Evolutionary conservation across 2,888 invertebrate species (phyloP), one percentile per base, ranked within the genome.

Genomic region (Callyntrura sp.): DNA sequence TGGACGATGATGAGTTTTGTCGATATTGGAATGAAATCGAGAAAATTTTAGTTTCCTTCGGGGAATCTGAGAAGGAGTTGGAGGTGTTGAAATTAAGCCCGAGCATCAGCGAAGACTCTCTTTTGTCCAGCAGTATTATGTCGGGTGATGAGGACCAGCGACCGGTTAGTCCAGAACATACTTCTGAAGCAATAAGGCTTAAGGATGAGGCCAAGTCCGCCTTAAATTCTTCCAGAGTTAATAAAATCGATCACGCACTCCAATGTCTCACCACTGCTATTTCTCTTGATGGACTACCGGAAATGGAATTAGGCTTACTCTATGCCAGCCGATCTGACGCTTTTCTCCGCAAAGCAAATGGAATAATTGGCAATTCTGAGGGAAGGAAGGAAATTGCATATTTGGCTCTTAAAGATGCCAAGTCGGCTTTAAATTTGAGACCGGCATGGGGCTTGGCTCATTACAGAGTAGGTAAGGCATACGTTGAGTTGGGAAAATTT

Each of bases 361-460:
- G 20, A 51, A 55, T 86, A 60, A 35, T 43, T 35, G 60, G 11
- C 11, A 79, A 85, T 43, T 12, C 73, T 2, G 85, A 90, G 57
- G 79, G 55, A 23, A 78, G 81, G 23, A 90, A 68, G n/a, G 86
- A 88, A 62, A 28, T 88, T 3, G 84, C 86, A 51, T 92, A 92
- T 65, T 25, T 90, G 1, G 85, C 91, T 0, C 57, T 92, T 12
- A 92, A 92, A 76, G 92, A 92, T 73, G 90, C 91, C 12, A 92
- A 92, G 45, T 81, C 88, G 20, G 90, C 91, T 3, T n/a, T 92
- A 11, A 87, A 51, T 51, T 70, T 92, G 5, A 70, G 91, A 70
- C 91, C 91, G 28, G 91, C 91, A 35, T 92, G 91, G 90, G 90
- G 90, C 11, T 20, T 92, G 3, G 91, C 91, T 14, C 88, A 91